Conservation (phyloP, 2,888 invertebrate genomes). For the Polydrusus cervinus region DNA sequence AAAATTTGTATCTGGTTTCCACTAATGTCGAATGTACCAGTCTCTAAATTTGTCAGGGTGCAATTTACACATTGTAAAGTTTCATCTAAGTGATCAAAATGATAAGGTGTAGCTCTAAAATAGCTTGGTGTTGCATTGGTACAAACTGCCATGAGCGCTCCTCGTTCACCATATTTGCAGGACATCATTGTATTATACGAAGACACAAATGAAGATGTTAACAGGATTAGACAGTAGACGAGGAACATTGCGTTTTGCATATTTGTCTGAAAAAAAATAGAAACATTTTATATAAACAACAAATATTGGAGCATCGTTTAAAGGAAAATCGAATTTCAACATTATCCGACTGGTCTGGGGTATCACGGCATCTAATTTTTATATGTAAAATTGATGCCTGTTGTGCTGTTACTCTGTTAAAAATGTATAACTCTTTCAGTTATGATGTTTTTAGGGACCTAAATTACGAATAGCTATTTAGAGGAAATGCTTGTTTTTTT, state of each 20-base stretch:
- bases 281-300: not conserved
- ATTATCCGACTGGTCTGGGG: too few species aligned
- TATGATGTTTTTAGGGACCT: too few species aligned
- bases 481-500: too few species aligned
- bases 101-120: slow-evolving; percentile 65
- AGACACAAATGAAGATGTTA: not conserved
- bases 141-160: slow-evolving; percentile 67
- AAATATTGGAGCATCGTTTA: not conserved
- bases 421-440: too few species aligned
- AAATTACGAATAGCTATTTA: too few species aligned
- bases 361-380: too few species aligned
- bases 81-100: slow-evolving; percentile 69
- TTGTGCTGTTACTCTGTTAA: too few species aligned
- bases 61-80: slow-evolving; percentile 66
- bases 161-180: slow-evolving; percentile 67
- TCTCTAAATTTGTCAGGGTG: slow-evolving; percentile 60
- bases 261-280: slow-evolving; percentile 12
- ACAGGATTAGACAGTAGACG: not conserved
- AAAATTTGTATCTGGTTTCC: slow-evolving; percentile 67
- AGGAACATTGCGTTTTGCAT: not conserved
- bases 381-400: too few species aligned
- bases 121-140: slow-evolving; percentile 63
- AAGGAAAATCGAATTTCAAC: not conserved
- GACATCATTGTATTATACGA: slow-evolving; percentile 60
- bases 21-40: slow-evolving; percentile 67